Evolutionary conservation across 2,797 vertebrate genomes (phyloP).

Genomic region (Lerista edwardsae): DNA sequence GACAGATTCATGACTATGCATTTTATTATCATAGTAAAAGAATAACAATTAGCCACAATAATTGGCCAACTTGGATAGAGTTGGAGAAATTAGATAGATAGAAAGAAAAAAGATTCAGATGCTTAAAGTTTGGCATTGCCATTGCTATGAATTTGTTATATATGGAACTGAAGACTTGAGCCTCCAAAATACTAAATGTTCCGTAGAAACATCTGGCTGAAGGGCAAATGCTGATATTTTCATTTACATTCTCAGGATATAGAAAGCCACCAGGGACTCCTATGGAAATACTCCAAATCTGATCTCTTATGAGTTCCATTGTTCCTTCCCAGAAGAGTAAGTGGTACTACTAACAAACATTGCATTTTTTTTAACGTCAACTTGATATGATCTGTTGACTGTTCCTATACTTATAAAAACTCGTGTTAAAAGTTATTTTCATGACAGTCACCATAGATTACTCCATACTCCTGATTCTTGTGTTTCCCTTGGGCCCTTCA

Average conservation of each 20-base stretch:
- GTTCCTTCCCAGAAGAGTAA: background rate
- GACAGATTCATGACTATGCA: constrained; percentile 39
- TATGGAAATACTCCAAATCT: constrained; percentile 16
- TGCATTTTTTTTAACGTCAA: constrained; percentile 9
- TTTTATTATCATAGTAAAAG: constrained; percentile 51
- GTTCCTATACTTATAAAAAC: constrained; percentile 4
- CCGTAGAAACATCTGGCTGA: background rate
- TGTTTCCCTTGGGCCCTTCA: constrained; percentile 49
- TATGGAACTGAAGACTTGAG: background rate
- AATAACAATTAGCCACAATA: constrained; percentile 37
- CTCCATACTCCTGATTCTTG: constrained; percentile 9
- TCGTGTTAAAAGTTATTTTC: constrained; percentile 21
- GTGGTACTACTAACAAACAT: background rate
- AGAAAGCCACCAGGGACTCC: constrained; percentile 5
- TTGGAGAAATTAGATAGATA: constrained; percentile 12
- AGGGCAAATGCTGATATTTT: constrained; percentile 11
- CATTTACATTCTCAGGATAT: constrained; percentile 25
- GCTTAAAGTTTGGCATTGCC: constrained; percentile 4
- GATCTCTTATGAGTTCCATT: background rate
- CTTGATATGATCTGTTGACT: constrained; percentile 29
- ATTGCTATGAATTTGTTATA: background rate
- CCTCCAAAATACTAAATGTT: background rate
- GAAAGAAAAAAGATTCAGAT: constrained; percentile 14
- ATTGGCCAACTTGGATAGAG: constrained; percentile 14
- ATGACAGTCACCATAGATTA: constrained; percentile 40